Percentiles rank a stretch among this genome's conserved stretches.
phyloP scores from a whole-genome alignment of 2,113 vertebrate genomes.

The Egretta garzetta region DNA sequence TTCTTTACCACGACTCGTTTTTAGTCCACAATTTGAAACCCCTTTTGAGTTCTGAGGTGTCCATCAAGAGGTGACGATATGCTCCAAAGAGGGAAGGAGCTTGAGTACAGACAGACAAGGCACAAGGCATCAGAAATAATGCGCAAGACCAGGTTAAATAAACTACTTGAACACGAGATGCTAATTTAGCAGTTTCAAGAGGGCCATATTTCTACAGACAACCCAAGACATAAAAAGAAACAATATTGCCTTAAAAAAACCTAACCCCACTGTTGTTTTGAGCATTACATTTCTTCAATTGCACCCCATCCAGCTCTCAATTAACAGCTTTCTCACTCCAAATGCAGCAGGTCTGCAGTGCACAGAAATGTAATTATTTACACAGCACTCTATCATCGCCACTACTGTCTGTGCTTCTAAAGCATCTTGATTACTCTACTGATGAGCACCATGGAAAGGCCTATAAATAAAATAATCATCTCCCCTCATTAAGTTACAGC shows the following conservation, averaged over 20 bases:
- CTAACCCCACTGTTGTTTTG: background rate
- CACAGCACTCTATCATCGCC: background rate
- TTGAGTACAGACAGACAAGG: background rate
- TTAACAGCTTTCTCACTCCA: background rate
- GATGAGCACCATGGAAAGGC: constrained; percentile 45
- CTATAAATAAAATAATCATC: constrained; percentile 62
- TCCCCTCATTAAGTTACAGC: constrained; percentile 49
- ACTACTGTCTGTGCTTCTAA: constrained; percentile 34
- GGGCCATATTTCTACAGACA: background rate
- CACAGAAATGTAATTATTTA: constrained; percentile 42
- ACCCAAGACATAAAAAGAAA: background rate
- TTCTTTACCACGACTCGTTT: background rate
- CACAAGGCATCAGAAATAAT: background rate
- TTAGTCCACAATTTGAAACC: background rate
- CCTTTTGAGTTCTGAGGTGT: background rate
- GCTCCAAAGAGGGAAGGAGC: background rate
- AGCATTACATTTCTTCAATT: background rate
- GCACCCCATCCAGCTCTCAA: background rate
- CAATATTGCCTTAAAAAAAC: background rate
- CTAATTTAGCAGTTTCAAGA: background rate
- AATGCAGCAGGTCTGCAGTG: background rate
- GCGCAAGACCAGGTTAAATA: background rate
- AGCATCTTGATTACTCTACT: constrained; percentile 44
- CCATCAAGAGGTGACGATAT: background rate
- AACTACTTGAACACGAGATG: background rate